Conservation (phyloP, 2,888 invertebrate species). For the Apotomis capreana region DNA sequence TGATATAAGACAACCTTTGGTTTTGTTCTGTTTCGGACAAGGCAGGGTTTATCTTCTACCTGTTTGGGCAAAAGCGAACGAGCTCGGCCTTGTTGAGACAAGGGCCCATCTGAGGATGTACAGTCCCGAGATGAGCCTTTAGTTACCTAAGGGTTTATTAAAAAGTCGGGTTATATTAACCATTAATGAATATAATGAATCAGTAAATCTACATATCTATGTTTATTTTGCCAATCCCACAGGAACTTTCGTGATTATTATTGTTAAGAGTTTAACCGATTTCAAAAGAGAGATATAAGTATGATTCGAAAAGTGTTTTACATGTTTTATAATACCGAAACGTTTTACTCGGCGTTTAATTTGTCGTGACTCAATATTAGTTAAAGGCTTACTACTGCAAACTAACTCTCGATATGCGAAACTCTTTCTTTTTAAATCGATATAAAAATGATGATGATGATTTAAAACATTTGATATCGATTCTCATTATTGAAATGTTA, state of each 20-base stretch:
- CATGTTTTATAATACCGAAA: no score
- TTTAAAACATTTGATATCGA: background rate
- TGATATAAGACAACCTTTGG: conserved; percentile 3
- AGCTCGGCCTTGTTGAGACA: conserved; percentile 6
- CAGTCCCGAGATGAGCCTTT: background rate
- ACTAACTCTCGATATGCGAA: background rate
- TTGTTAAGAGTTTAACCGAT: no score
- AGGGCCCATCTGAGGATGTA: no score
- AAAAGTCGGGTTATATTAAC: background rate
- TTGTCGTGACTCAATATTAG: no score
- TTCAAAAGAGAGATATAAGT: no score
- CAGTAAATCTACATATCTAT: no score
- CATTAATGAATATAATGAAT: no score
- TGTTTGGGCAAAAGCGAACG: conserved; percentile 26
- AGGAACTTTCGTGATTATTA: no score
- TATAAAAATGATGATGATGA: background rate
- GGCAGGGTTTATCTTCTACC: conserved; percentile 12
- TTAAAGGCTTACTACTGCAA: no score
- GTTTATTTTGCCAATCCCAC: no score
- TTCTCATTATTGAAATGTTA: background rate
- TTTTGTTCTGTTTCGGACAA: conserved; percentile 35
- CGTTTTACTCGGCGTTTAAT: no score
- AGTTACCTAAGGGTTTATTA: background rate
- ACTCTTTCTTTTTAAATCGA: background rate
- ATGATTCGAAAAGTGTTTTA: no score